Percentiles rank a stretch among this genome's conserved stretches.
Conservation (phyloP, 2,888 invertebrate species). For the Drosophila tanythrix region DNA sequence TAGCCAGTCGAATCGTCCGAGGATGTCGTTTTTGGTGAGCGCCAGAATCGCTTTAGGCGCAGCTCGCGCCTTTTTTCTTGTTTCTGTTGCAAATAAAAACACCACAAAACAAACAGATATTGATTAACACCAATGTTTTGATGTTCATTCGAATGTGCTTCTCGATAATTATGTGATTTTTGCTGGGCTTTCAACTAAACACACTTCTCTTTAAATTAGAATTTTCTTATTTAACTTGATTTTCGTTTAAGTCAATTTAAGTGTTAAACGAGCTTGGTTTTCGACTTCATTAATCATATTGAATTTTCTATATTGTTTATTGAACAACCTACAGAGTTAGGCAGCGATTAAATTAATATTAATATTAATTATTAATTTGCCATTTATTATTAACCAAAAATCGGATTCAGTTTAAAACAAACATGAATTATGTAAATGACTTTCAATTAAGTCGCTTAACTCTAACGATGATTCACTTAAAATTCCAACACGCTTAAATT, state of each 20-base stretch:
- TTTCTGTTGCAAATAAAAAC: conserved; percentile 74
- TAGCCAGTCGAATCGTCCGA: conserved; percentile 85
- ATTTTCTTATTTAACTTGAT: background rate
- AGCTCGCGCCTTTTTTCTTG: conserved; percentile 85
- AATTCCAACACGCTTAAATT: background rate
- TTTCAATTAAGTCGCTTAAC: background rate
- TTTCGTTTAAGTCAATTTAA: background rate
- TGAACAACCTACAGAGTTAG: background rate
- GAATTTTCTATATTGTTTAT: background rate
- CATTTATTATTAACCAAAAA: background rate
- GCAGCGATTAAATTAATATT: background rate
- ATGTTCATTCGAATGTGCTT: background rate
- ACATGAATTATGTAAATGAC: background rate
- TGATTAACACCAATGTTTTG: conserved; percentile 10
- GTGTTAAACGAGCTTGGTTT: background rate
- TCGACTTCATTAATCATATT: background rate
- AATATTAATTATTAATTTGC: background rate
- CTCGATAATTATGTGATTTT: background rate
- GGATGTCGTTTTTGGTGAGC: conserved; percentile 85
- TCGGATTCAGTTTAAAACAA: background rate
- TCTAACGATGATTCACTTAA: conserved; percentile 2
- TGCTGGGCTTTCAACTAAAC: background rate
- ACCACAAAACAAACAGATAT: conserved; percentile 4
- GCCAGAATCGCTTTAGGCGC: conserved; percentile 85
- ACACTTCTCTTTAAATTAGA: background rate